Conservation (phyloP, 2,888 invertebrate species). For the Oasisia sp. region DNA sequence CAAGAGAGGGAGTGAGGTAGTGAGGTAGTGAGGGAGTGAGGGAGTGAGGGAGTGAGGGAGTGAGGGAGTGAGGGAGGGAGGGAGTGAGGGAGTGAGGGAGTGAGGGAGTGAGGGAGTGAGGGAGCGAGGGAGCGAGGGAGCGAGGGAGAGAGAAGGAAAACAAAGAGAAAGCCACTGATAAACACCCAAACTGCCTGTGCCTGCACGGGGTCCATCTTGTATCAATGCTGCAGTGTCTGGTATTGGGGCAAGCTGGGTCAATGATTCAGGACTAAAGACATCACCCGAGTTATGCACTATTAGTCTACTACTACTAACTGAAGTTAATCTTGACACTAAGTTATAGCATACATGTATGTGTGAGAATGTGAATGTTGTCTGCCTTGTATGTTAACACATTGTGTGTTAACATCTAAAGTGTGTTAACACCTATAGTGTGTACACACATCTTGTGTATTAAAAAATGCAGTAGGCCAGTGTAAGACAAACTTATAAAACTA, state of each 20-base stretch:
- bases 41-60: no score
- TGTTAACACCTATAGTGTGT: no score
- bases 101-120: neutral
- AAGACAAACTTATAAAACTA: neutral
- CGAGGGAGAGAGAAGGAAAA: neutral
- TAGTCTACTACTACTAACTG: neutral
- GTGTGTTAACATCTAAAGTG: no score
- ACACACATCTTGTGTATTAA: no score
- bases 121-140: neutral
- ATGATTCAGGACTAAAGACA: neutral
- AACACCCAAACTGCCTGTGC: neutral
- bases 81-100: neutral
- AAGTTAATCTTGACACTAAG: neutral
- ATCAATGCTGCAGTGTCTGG: neutral
- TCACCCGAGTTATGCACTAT: neutral
- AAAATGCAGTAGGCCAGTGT: no score
- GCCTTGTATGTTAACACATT: neutral
- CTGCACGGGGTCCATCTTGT: neutral
- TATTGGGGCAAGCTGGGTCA: neutral
- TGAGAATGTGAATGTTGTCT: neutral
- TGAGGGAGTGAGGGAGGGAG: neutral
- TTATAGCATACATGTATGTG: neutral
- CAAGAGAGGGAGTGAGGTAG: neutral
- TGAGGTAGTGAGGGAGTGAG: neutral
- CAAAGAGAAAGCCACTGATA: neutral